Evolutionary conservation across 2,797 vertebrate species (phyloP), one percentile per base, ranked within the genome.

Genomic region (Epinephelus malabaricus): DNA sequence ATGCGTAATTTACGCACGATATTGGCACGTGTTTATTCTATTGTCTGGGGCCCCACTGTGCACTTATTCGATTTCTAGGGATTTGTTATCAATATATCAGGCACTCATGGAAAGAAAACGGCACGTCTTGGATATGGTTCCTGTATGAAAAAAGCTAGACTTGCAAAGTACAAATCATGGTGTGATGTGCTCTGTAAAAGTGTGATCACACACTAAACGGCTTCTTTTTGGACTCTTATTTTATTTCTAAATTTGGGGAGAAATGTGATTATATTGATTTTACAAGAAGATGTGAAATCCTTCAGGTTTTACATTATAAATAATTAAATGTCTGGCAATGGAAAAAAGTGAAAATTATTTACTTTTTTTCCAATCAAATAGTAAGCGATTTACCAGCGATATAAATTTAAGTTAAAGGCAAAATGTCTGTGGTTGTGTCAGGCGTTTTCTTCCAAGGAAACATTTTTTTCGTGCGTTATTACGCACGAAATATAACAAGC

Each of bases 1-100:
- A 55, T 84, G 84, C 72, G 80, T 86, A 89, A 86, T 85, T 89
- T 85, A 87, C 84, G 76, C 90, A 86, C 76, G 18, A 34, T 6
- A 5, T 23, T 15, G 43, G 21, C 14, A 19, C 23, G 21, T 4
- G 11, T 4, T 2, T 61, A 46, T 45, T 2, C 5, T n/a, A 66
- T 60, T 71, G 55, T 64, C 45, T 70, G 30, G 5, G 49, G 0
- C 15, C 14, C 59, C 34, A 76, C 4, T 1, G 3, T 19, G 12
- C 15, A 18, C 50, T 50, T 30, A 17, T 23, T 49, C 1, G 6
- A 50, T 74, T 49, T 62, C 1, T 6, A 14, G 0, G 2, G 15
- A 59, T 62, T 53, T 68, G 1, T 70, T 64, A 59, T 69, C 30
- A 53, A 8, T 54, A 13, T 21, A 34, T 6, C 2, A 30, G 1